Base-by-base conservation (phyloP, 1,140 invertebrate genomes). In the Heliconius congener region DNA sequence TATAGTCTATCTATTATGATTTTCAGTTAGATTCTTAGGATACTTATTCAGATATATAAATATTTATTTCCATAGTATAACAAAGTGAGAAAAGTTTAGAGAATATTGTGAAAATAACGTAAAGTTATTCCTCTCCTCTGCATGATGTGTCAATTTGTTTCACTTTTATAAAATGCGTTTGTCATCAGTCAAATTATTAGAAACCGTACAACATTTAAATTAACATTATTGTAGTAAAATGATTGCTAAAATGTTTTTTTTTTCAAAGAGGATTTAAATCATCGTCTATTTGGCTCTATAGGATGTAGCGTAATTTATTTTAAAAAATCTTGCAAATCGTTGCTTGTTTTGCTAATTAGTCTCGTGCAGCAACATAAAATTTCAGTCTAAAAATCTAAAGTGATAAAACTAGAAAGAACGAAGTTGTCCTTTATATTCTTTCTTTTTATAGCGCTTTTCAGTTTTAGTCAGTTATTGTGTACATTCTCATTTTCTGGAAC, bases 381-480 rank as follows among this genome's bases (percentile, higher is more conserved):
- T 66, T 66, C 23, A 27, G 60, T 66, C 60, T 66, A 66, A 66
- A 66, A 27, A 30, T 66, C 60, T 66, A 66, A 30, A 66, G 60
- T 27, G 23, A 30, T 66, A 66, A 66, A 66, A 66, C 57, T 66
- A 66, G 57, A 66, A 30, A 66, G 23, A 66, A 66, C 8, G 23
- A 66, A 66, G 11, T 66, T 66, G 60, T 66, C 60, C 60, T 16
- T 66, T 66, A 66, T 66, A 30, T 66, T 66, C 9, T 66, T 66
- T 66, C 60, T 66, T 66, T 66, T 66, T 13, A n/a, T 23, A 66
- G 23, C 19, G 23, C 19, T 27, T 60, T 60, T 60, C 19, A 60
- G 8, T 66, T 66, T 66, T 27, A 16, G 23, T 30, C 60, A 66
- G 23, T 66, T 66, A 66, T 66, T 66, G 60, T 66, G 23, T 66